Conservation (phyloP, 2,888 invertebrate species). For the Ectobius pallidus region DNA sequence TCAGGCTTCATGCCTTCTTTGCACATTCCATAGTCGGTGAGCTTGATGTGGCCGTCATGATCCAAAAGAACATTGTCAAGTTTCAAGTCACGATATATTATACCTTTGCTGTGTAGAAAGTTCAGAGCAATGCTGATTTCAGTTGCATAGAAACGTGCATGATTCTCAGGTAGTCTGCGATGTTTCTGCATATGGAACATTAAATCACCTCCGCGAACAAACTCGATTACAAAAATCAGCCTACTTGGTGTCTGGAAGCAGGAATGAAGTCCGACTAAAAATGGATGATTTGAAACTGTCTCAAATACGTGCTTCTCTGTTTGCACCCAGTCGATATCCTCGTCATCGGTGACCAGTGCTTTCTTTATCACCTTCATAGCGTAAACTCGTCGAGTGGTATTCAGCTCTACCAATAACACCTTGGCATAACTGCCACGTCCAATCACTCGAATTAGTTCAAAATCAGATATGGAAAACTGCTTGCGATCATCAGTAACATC, state of each 20-base stretch:
- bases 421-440: slow-evolving; percentile 99
- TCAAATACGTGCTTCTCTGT: slow-evolving; percentile 99
- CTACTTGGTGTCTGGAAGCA: slow-evolving; percentile 98
- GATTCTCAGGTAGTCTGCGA: slow-evolving; percentile 93
- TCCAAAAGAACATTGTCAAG: slow-evolving; percentile 96
- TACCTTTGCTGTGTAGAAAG: slow-evolving; percentile 97
- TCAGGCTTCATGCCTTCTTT: slow-evolving; percentile 95
- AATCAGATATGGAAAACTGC: slow-evolving; percentile 94
- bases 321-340: slow-evolving; percentile 87
- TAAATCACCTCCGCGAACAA: slow-evolving; percentile 96
- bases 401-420: slow-evolving; percentile 97
- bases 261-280: slow-evolving; percentile 98
- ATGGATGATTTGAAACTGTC: slow-evolving; percentile 99
- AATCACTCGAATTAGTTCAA: slow-evolving; percentile 97
- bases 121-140: slow-evolving; percentile 98
- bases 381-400: slow-evolving; percentile 93
- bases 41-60: slow-evolving; percentile 98
- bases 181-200: slow-evolving; percentile 99
- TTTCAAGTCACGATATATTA: slow-evolving; percentile 97
- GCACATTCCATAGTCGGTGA: slow-evolving; percentile 99
- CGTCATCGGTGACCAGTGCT: slow-evolving; percentile 97
- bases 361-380: slow-evolving; percentile 99
- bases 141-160: slow-evolving; percentile 97
- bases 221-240: slow-evolving; percentile 98
- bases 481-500: slow-evolving; percentile 50